Percentiles rank a stretch among this genome's conserved stretches.
Conservation (phyloP, 2,113 vertebrate genomes). For the Etheostoma spectabile region DNA sequence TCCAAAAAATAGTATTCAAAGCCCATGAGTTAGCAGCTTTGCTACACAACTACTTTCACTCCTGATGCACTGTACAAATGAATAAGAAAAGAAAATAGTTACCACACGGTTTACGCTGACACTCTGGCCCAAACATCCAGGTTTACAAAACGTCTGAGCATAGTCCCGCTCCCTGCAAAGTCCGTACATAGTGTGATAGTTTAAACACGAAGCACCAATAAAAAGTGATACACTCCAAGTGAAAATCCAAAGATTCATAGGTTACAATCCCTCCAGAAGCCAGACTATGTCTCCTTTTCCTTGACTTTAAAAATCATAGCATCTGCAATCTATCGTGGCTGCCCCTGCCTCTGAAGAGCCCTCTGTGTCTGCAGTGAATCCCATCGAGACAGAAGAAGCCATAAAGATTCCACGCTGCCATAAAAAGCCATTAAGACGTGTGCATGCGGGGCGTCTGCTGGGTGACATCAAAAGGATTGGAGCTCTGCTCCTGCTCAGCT, state of each 20-base stretch:
- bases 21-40: slow-evolving; percentile 1
- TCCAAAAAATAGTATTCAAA: background rate
- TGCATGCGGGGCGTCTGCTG: slow-evolving; percentile 73
- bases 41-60: background rate
- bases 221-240: background rate
- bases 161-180: slow-evolving; percentile 5
- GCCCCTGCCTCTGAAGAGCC: slow-evolving; percentile 50
- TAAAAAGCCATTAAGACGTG: slow-evolving; percentile 83
- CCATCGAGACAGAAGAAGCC: slow-evolving; percentile 74
- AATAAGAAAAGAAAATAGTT: slow-evolving; percentile 13
- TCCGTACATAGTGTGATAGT: background rate
- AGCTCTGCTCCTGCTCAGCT: slow-evolving; percentile 57
- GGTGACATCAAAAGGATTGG: slow-evolving; percentile 83
- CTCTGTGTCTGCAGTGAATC: slow-evolving; percentile 67
- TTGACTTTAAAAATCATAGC: slow-evolving; percentile 25
- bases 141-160: slow-evolving; percentile 10
- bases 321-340: slow-evolving; percentile 53
- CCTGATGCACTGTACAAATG: background rate
- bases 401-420: slow-evolving; percentile 85
- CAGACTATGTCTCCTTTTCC: slow-evolving; percentile 17
- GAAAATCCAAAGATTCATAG: slow-evolving; percentile 30
- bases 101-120: slow-evolving; percentile 45
- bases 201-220: slow-evolving; percentile 8
- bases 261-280: slow-evolving; percentile 25
- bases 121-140: slow-evolving; percentile 16